Evolutionary conservation across 2,888 invertebrate genomes (phyloP).

Genomic region (Caenorhabditis japonica): DNA sequence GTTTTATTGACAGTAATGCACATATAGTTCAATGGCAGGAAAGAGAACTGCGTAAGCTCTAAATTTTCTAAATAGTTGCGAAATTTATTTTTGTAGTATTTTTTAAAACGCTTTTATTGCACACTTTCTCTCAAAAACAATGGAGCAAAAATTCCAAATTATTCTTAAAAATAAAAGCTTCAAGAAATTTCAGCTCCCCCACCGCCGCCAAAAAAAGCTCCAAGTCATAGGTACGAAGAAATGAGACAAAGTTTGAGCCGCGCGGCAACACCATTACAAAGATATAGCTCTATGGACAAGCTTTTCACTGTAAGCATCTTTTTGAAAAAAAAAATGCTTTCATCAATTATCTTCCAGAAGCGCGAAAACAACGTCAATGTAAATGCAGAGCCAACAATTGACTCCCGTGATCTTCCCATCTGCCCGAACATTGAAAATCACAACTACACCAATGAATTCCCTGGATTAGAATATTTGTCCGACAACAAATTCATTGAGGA

Average conservation of each 20-base stretch:
- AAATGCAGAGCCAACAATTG: slow-evolving; percentile 35
- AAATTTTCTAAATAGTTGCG: not conserved
- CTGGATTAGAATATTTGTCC: slow-evolving; percentile 56
- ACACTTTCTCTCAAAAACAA: no score
- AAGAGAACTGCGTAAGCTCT: slow-evolving; percentile 47
- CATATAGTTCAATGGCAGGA: slow-evolving; percentile 63
- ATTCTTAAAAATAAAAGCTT: no score
- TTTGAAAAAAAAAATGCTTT: not conserved
- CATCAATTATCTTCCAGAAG: slow-evolving; percentile 28
- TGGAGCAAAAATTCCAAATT: no score
- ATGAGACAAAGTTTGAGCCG: slow-evolving; percentile 51
- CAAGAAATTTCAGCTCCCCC: slow-evolving; percentile 28
- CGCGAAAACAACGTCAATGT: slow-evolving; percentile 26
- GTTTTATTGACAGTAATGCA: slow-evolving; percentile 64
- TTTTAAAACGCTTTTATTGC: no score
- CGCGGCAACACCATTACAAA: slow-evolving; percentile 42
- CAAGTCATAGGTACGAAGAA: slow-evolving; percentile 44
- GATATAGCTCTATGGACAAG: slow-evolving; percentile 46
- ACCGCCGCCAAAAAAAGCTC: slow-evolving; percentile 40
- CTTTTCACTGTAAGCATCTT: slow-evolving; percentile 14
- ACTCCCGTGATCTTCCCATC: slow-evolving; percentile 41
- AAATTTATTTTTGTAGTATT: no score
- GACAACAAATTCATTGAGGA: slow-evolving; percentile 58
- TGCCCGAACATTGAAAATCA: slow-evolving; percentile 55
- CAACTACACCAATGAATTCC: slow-evolving; percentile 60